Base-by-base conservation (phyloP, 2,888 invertebrate genomes). In the Drepana falcataria region DNA sequence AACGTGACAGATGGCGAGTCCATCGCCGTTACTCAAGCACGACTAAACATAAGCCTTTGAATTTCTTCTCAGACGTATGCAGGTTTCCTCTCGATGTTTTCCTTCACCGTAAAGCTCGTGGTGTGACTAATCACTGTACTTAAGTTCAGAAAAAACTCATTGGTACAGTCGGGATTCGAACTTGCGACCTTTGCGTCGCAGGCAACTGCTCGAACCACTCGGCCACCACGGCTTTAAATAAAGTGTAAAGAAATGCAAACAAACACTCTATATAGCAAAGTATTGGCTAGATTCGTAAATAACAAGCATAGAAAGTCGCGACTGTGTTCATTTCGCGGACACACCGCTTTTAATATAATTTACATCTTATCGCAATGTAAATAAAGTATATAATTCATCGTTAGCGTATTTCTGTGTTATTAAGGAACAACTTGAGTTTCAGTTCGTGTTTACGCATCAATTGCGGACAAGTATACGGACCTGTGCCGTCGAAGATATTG, bases 361-460 rank as follows among this genome's bases (percentile, higher is more conserved):
- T 64, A 58, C 57, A 60, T 59, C 57, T 40, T 41, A 71, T 61
- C 66, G 44, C 48, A 51, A 48, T 0, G 0, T 0, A 0, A 0
- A 0, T 68, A 79, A 59, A 63, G 79, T 68, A 35, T n/a, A 54
- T 55, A 64, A 64, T 80, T 33, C 35, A 1, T 34, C 40, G 2
- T 48, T 44, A n/a, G 34, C 33, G 40, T 35, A 35, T 48, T 57
- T 58, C 57, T 64, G 68, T 63, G 67, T 79, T 77, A 69, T 77
- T 75, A 78, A 77, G 82, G 77, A 73, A 64, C 64, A 68, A 73
- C 88, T 87, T 63, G 71, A 83, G 69, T 68, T 70, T 73, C 44
- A 44, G 76, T 73, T 73, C 89, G 89, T 90, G 89, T 85, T 84
- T 86, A 78, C 73, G 89, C 89, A 90, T 90, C 88, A 89, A 86